Percentiles rank a stretch among this genome's conserved stretches.
These are phyloP conservation scores for Caradrina clavipalpis DNA, from an alignment of 2,888 invertebrate species.

Conservation along the genomic window DNA sequence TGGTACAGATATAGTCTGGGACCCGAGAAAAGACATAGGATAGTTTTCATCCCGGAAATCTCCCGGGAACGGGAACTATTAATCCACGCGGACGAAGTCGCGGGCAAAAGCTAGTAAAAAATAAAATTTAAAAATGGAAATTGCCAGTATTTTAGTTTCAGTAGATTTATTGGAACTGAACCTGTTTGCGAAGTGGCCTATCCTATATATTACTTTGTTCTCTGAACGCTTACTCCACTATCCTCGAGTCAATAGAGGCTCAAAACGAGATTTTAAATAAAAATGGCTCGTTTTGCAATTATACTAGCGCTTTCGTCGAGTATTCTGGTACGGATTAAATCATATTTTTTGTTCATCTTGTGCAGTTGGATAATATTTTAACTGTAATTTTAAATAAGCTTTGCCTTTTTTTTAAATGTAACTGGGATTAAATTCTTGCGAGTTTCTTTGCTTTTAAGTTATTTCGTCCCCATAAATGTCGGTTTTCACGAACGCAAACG, in stretches of 20 bases:
- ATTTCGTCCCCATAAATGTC: too few relatives aligned
- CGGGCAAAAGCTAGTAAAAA: too few relatives aligned
- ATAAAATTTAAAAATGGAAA: background rate
- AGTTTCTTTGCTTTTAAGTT: background rate
- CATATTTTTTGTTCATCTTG: constrained; percentile 14
- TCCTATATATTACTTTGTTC: constrained; percentile 63
- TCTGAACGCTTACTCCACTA: constrained; percentile 55
- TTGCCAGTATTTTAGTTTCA: constrained; percentile 59
- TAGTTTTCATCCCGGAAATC: too few relatives aligned
- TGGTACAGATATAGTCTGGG: too few relatives aligned
- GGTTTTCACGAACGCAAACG: too few relatives aligned
- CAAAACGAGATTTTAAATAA: constrained; percentile 60
- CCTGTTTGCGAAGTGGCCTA: constrained; percentile 70
- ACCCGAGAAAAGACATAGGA: too few relatives aligned
- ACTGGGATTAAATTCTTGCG: background rate
- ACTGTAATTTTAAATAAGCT: constrained; percentile 4
- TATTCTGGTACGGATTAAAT: constrained; percentile 39
- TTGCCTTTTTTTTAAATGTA: background rate
- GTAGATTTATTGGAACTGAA: constrained; percentile 67
- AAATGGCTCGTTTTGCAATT: constrained; percentile 53
- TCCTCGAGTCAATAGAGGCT: constrained; percentile 56
- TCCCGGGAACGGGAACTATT: too few relatives aligned
- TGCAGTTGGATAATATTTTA: constrained; percentile 16
- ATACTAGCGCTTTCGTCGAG: constrained; percentile 40
- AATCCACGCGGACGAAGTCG: too few relatives aligned